These are phyloP conservation scores for Aphidius ervi DNA, from an alignment of 1,140 invertebrate species.

Conservation along the genomic window DNA sequence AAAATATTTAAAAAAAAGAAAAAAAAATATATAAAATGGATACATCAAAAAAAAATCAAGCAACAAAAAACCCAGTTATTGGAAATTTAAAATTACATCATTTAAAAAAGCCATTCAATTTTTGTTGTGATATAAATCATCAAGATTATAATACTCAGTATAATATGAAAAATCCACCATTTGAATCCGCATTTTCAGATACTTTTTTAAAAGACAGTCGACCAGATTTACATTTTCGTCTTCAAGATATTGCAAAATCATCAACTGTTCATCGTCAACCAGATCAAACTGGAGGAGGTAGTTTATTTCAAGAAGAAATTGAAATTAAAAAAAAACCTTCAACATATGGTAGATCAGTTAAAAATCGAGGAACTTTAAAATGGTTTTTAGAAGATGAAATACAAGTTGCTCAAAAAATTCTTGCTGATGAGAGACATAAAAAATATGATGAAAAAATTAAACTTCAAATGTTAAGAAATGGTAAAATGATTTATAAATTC, in stretches of 20 bases:
- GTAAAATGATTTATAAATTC: no score
- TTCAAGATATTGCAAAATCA: conserved; percentile 28
- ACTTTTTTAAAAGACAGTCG: conserved; percentile 26
- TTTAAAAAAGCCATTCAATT: conserved; percentile 36
- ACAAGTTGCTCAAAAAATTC: conserved; percentile 25
- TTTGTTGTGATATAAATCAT: conserved; percentile 37
- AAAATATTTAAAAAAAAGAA: no score
- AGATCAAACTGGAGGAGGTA: not conserved
- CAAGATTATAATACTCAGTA: conserved; percentile 27
- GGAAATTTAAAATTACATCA: conserved; percentile 13
- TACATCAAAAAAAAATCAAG: conserved; percentile 17
- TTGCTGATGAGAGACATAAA: conserved; percentile 21
- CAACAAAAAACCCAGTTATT: conserved; percentile 8
- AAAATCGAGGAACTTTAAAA: conserved; percentile 30
- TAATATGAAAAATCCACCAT: conserved; percentile 21
- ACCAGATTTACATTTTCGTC: conserved; percentile 33
- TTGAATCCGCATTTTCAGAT: conserved; percentile 19
- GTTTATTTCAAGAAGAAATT: conserved; percentile 11
- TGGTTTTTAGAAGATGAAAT: conserved; percentile 40
- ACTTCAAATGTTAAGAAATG: no score
- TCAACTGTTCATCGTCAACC: not conserved
- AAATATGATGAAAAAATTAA: conserved; percentile 20
- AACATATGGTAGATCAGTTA: conserved; percentile 26
- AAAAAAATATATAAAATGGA: no score
- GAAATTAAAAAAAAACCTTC: conserved; percentile 13